Evolutionary conservation across 1,140 invertebrate species (phyloP).

Genomic region (Micrasema longulum): DNA sequence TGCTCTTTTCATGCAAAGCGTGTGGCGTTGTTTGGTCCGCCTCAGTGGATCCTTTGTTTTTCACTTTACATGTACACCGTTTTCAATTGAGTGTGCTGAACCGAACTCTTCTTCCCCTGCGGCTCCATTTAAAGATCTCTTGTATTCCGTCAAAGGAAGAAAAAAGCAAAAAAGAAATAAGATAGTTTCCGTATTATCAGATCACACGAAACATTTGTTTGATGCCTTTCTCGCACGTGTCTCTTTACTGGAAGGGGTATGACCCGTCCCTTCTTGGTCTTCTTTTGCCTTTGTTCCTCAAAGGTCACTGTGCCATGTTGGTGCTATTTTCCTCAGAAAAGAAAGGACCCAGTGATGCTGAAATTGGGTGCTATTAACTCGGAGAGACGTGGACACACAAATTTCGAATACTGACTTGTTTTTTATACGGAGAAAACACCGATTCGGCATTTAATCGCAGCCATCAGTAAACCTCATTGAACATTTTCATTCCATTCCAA

Average conservation of each 20-base stretch:
- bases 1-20: constrained; percentile 50
- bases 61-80: constrained; percentile 45
- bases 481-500: too few relatives aligned
- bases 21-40: constrained; percentile 46
- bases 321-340: constrained; percentile 7
- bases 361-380: constrained; percentile 29
- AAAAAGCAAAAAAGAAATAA: too few relatives aligned
- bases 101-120: constrained; percentile 34
- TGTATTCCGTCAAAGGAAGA: neutral
- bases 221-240: constrained; percentile 20
- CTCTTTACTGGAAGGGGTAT: constrained; percentile 16
- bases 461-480: neutral
- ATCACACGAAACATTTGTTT: constrained; percentile 15
- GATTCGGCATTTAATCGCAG: constrained; percentile 10
- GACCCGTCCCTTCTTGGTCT: constrained; percentile 14
- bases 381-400: constrained; percentile 11
- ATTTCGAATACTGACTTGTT: constrained; percentile 22
- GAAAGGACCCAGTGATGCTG: constrained; percentile 17
- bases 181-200: neutral
- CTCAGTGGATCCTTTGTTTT: constrained; percentile 49
- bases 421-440: constrained; percentile 3
- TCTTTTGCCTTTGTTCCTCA: constrained; percentile 46
- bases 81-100: constrained; percentile 49
- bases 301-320: constrained; percentile 51
- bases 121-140: neutral